A percentile compares a stretch with the other conserved stretches of the same genome.
These are phyloP conservation scores for Empis stercorea DNA, from an alignment of 2,888 invertebrate genomes.

Conservation along the genomic window DNA sequence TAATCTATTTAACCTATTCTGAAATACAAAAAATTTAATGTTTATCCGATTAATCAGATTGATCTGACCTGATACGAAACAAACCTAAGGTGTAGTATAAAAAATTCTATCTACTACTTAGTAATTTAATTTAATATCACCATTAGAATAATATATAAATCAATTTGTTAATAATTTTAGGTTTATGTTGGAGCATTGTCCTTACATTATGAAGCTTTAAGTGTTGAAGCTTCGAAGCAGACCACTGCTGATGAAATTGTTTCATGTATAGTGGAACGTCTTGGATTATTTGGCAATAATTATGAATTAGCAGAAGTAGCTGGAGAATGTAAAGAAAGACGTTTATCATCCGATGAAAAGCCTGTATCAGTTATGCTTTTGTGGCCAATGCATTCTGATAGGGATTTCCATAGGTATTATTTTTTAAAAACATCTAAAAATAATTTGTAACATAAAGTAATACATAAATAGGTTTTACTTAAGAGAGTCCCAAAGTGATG, in stretches of 20 bases:
- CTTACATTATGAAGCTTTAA: constrained; percentile 76
- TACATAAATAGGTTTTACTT: constrained; percentile 62
- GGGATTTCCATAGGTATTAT: constrained; percentile 24
- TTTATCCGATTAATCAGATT: too few species aligned
- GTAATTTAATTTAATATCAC: too few species aligned
- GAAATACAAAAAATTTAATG: too few species aligned
- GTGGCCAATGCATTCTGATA: constrained; percentile 55
- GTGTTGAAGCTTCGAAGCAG: constrained; percentile 83
- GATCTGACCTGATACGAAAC: too few species aligned
- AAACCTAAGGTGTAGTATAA: too few species aligned
- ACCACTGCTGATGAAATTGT: constrained; percentile 87
- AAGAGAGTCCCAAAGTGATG: constrained; percentile 72
- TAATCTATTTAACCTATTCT: too few species aligned
- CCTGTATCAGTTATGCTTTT: constrained; percentile 72
- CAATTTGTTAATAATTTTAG: constrained; percentile 33
- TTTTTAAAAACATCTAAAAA: background rate
- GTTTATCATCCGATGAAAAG: constrained; percentile 68
- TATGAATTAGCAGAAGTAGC: constrained; percentile 79
- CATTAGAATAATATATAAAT: background rate
- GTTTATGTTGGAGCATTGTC: constrained; percentile 83
- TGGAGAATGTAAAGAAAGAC: constrained; percentile 82
- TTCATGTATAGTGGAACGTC: constrained; percentile 68
- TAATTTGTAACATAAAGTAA: background rate
- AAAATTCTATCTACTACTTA: too few species aligned
- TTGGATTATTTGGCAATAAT: constrained; percentile 47